Percentiles rank a stretch among this genome's conserved stretches.
Conservation (phyloP, 2,113 vertebrate genomes). For the Choloepus hoffmanni region DNA sequence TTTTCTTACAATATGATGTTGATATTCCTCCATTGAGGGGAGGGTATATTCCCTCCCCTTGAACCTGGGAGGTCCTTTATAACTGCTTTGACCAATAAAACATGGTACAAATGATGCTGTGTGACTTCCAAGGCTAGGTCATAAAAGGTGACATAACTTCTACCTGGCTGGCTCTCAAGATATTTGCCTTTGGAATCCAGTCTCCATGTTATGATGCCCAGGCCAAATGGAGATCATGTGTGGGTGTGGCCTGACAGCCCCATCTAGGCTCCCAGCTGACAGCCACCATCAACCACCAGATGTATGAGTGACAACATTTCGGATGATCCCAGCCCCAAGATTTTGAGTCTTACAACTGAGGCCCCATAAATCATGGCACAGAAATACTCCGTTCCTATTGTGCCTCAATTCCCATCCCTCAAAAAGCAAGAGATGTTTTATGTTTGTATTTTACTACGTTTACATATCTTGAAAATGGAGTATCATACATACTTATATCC, state of each 20-base stretch:
- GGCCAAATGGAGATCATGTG: not conserved
- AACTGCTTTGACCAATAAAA: not conserved
- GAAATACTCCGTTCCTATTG: not conserved
- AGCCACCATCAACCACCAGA: not conserved
- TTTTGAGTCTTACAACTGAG: not conserved
- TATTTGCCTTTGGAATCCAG: not conserved
- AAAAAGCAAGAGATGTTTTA: not conserved
- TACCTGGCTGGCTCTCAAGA: not conserved
- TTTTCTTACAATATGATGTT: not conserved
- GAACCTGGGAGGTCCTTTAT: not conserved
- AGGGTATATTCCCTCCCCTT: not conserved
- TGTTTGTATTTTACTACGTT: not conserved
- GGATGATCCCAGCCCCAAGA: not conserved
- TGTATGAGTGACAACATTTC: not conserved
- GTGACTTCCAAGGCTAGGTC: not conserved
- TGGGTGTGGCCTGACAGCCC: not conserved
- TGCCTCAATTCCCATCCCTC: not conserved
- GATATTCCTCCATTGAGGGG: not conserved
- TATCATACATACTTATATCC: not conserved
- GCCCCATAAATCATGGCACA: not conserved
- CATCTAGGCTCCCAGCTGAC: not conserved
- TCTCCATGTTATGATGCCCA: not conserved
- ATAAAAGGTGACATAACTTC: not conserved
- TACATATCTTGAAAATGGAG: conserved; percentile 6
- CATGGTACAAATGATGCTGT: not conserved